A percentile compares a stretch with the other conserved stretches of the same genome.
These are phyloP conservation scores for Regulus satrapa DNA, from an alignment of 2,113 vertebrate genomes.

Conservation along the genomic window DNA sequence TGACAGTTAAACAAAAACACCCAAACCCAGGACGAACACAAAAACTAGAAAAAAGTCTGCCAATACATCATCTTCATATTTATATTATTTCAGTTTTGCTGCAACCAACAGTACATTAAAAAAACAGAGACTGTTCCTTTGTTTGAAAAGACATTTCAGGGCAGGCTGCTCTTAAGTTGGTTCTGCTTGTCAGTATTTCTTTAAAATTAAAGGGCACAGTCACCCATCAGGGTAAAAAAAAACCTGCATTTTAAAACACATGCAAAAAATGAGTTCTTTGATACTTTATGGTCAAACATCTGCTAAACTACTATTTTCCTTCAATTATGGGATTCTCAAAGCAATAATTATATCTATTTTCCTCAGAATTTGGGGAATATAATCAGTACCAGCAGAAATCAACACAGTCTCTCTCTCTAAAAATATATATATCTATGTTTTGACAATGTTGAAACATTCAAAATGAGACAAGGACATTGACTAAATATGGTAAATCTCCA, in stretches of 20 bases:
- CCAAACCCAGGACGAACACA: background rate
- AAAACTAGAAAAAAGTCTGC: background rate
- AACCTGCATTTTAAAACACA: constrained; percentile 6
- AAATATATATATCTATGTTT: background rate
- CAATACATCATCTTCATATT: background rate
- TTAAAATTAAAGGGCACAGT: constrained; percentile 10
- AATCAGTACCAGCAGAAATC: constrained; percentile 35
- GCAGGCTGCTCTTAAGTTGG: background rate
- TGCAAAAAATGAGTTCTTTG: background rate
- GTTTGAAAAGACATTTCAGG: background rate
- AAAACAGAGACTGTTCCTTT: background rate
- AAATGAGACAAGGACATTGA: background rate
- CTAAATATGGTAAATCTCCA: background rate
- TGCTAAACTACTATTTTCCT: constrained; percentile 36
- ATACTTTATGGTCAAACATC: constrained; percentile 50
- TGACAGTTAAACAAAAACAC: background rate
- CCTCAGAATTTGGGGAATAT: constrained; percentile 14
- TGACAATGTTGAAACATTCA: background rate
- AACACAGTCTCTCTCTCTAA: background rate
- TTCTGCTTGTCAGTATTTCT: background rate
- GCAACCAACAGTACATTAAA: background rate
- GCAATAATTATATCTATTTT: constrained; percentile 37
- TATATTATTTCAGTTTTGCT: background rate
- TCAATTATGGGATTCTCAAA: constrained; percentile 43
- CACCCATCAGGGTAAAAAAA: background rate